Evolutionary conservation across 2,797 vertebrate genomes (phyloP).

Genomic region (Mycteria americana): DNA sequence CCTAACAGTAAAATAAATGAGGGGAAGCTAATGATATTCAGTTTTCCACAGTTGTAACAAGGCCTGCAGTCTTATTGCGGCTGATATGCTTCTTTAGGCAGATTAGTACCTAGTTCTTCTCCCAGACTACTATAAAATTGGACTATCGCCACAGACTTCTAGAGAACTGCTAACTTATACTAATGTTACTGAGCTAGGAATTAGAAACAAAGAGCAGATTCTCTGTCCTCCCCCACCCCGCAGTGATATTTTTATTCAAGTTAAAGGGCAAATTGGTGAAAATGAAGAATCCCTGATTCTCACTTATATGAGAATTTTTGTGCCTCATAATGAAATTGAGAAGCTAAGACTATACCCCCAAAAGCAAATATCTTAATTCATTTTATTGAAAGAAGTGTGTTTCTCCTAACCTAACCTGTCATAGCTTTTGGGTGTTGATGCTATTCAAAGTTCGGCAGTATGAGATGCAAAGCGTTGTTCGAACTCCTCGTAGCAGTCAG

Average conservation of each 20-base stretch:
- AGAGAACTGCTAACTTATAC: background rate
- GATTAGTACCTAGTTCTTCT: background rate
- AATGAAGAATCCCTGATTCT: background rate
- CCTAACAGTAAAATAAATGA: conserved; percentile 48
- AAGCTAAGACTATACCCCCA: background rate
- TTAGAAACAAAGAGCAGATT: background rate
- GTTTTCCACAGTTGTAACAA: background rate
- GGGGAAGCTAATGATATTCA: conserved; percentile 10
- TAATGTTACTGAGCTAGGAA: background rate
- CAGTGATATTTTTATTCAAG: background rate
- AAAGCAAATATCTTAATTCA: background rate
- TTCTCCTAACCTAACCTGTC: background rate
- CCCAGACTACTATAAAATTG: background rate
- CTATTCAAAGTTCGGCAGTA: background rate
- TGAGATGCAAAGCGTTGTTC: background rate
- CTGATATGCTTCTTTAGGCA: background rate
- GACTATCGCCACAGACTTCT: background rate
- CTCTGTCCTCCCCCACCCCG: accelerated
- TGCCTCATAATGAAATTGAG: background rate
- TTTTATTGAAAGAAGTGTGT: background rate
- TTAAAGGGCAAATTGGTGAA: background rate
- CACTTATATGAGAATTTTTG: background rate
- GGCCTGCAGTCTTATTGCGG: background rate
- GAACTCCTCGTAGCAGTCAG: background rate
- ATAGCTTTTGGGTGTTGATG: background rate